Conservation (phyloP, 2,113 vertebrate genomes). For the Rhinogobius similis region DNA sequence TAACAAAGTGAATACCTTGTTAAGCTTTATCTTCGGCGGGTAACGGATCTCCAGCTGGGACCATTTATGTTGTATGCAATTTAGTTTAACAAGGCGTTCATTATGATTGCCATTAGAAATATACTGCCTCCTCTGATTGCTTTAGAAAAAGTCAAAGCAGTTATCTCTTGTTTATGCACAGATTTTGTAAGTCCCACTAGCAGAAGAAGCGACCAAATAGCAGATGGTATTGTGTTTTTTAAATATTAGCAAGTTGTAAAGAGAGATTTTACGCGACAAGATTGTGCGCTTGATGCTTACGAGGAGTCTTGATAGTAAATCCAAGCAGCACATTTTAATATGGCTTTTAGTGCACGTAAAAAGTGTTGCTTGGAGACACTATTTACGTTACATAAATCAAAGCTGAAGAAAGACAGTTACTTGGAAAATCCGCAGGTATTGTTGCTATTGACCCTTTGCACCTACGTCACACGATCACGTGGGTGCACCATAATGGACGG, state of each 20-base stretch:
- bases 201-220: not conserved
- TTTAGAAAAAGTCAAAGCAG: not conserved
- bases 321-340: not conserved
- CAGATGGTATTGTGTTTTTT: not conserved
- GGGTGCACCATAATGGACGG: too few species aligned
- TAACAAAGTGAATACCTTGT: not conserved
- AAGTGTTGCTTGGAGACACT: not conserved
- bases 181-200: not conserved
- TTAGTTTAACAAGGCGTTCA: slow-evolving; percentile 7
- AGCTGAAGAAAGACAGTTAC: not conserved
- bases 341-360: slow-evolving; percentile 10
- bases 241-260: not conserved
- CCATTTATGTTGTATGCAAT: not conserved
- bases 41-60: not conserved
- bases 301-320: not conserved
- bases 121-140: slow-evolving; percentile 2
- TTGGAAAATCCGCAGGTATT: too few species aligned
- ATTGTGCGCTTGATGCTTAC: not conserved
- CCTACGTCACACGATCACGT: too few species aligned
- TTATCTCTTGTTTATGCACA: not conserved
- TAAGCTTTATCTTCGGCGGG: not conserved
- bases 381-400: not conserved
- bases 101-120: slow-evolving; percentile 10
- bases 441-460: too few species aligned
- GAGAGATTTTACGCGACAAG: slow-evolving; percentile 8